Evolutionary conservation across 2,113 vertebrate genomes (phyloP).

Genomic region (Megaptera novaeangliae): DNA sequence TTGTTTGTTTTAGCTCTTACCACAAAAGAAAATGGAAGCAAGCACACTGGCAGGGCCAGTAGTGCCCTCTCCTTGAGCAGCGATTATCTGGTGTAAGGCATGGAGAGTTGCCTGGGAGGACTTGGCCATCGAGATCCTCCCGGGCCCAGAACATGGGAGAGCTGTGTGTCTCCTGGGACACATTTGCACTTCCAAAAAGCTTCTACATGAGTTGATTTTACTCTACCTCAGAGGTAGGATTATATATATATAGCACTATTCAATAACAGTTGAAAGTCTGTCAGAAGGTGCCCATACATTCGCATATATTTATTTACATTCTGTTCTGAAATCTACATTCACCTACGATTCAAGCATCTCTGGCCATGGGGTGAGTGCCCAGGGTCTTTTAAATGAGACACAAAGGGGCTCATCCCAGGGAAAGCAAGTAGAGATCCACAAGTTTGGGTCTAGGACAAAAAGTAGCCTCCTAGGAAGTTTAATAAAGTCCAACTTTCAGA

Average conservation of each 20-base stretch:
- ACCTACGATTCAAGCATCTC: background rate
- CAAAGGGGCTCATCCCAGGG: background rate
- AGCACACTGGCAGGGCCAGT: background rate
- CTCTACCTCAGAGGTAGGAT: background rate
- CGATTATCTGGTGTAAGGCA: fast-evolving
- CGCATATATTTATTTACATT: background rate
- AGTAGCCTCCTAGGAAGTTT: background rate
- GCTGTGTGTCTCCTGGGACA: background rate
- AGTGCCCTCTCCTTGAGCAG: background rate
- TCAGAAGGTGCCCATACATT: background rate
- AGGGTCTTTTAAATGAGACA: background rate
- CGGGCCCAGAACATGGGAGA: background rate
- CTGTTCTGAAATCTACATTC: background rate
- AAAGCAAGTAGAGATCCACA: background rate
- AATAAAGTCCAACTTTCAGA: background rate
- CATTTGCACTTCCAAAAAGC: background rate
- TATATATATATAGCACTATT: background rate
- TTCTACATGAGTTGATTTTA: background rate
- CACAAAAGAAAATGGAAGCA: background rate
- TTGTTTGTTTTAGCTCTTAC: background rate
- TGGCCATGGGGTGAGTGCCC: background rate
- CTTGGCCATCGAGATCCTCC: background rate
- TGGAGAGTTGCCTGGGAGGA: background rate
- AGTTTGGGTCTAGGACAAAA: background rate
- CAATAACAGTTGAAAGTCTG: background rate